phyloP scores from a whole-genome alignment of 2,888 invertebrate species.

The Globia sparganii region DNA sequence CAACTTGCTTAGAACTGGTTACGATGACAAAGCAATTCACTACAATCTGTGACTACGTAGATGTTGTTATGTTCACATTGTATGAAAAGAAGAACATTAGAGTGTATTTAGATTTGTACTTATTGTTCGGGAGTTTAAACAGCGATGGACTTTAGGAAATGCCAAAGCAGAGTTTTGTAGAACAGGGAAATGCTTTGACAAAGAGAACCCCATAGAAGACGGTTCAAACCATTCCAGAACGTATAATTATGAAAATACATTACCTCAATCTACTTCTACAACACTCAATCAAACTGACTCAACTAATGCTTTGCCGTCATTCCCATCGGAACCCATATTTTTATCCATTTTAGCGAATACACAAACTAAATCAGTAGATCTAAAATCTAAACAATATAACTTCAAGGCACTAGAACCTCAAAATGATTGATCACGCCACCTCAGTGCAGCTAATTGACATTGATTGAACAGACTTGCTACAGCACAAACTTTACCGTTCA shows the following conservation, averaged over 20 bases:
- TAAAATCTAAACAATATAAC: slow-evolving; percentile 82
- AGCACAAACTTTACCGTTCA: slow-evolving; percentile 69
- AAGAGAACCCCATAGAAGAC: neutral
- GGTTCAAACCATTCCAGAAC: neutral
- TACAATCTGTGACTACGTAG: neutral
- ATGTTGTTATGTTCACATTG: slow-evolving; percentile 5
- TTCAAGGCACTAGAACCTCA: slow-evolving; percentile 71
- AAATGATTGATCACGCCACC: slow-evolving; percentile 88
- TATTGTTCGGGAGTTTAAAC: neutral
- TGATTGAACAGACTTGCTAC: slow-evolving; percentile 87
- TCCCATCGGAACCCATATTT: slow-evolving; percentile 42
- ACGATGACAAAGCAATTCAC: slow-evolving; percentile 28
- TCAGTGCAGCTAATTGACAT: slow-evolving; percentile 89
- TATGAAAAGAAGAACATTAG: neutral
- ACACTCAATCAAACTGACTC: slow-evolving; percentile 32
- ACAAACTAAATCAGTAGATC: slow-evolving; percentile 68
- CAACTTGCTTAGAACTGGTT: slow-evolving; percentile 29
- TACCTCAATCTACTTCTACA: neutral
- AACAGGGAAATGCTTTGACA: neutral
- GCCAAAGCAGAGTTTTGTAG: too few species aligned
- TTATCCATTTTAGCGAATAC: slow-evolving; percentile 61
- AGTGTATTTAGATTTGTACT: neutral
- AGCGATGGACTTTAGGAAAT: too few species aligned
- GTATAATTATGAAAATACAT: neutral
- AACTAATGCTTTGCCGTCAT: slow-evolving; percentile 2